Base-by-base conservation (phyloP, 2,888 invertebrate genomes). In the Eupithecia tripunctaria region DNA sequence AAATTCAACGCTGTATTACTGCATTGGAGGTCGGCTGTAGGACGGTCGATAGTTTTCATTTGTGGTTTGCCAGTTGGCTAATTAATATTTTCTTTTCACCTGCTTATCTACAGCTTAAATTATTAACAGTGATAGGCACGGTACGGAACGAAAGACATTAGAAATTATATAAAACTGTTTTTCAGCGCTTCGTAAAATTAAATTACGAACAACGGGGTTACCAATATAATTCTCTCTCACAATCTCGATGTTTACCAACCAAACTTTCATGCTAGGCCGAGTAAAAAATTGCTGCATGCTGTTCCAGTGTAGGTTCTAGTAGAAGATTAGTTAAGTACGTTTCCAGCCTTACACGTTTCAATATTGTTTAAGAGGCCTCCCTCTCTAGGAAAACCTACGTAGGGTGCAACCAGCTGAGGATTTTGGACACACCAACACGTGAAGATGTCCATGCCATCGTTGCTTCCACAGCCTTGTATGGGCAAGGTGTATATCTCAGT, bases 31-130 rank as follows among this genome's bases (percentile, higher is more conserved):
- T 71, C 68, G 68, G 66, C 56, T 69, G 43, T 69, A 69, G 71
- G 69, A 36, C 71, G 71, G 59, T 74, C 74, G 63, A 72, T 69
- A 64, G 25, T 71, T 74, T 67, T 68, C 56, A 72, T 71, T 68
- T 47, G 38, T 27, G 38, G 29, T 21, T 36, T 47, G 51, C 27
- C n/a, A 56, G 65, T 27, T n/a, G 27, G 14, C 32, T 63, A 63
- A 63, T 63, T 63, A 63, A 36, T 63, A 63, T 63, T 63, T 63
- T 63, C 62, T 32, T 36, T n/a, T 32, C n/a, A n/a, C 29, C 60
- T 29, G 60, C 8, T 63, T 63, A 25, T 21, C 51, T 51, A 56
- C 25, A 56, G 25, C 56, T 56, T 25, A 25, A 25, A 56, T 25
- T 56, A 56, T 56, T 56, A 14, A 25, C 32, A 63, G 62, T 32